These are phyloP conservation scores for Anneissia japonica DNA, from an alignment of 35 echinoderm and acorn worm species.

Conservation along the genomic window DNA sequence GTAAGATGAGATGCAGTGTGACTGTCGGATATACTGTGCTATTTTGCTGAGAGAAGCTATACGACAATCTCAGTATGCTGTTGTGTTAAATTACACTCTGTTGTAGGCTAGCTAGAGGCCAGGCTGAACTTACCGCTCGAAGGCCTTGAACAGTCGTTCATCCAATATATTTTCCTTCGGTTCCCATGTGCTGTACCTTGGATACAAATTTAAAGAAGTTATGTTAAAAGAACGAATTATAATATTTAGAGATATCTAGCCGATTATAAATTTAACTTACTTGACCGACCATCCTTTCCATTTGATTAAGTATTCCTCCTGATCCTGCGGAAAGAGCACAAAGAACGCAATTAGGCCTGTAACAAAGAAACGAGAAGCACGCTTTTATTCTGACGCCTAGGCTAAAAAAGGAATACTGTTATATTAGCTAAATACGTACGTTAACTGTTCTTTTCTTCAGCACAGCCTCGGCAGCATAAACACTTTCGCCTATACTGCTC, in stretches of 20 bases:
- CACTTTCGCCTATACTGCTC: background rate
- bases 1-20: too few relatives aligned
- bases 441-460: background rate
- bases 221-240: background rate
- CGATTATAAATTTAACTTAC: background rate
- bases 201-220: background rate
- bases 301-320: constrained; percentile 3
- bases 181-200: constrained; percentile 93
- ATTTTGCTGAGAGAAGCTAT: too few relatives aligned
- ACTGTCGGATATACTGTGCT: too few relatives aligned
- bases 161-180: constrained; percentile 87
- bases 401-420: background rate
- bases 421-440: background rate
- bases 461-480: background rate
- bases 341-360: background rate
- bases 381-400: background rate
- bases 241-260: background rate
- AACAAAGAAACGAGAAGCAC: background rate
- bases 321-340: background rate
- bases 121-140: constrained; percentile 15
- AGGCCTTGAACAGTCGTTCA: constrained; percentile 53
- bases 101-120: background rate
- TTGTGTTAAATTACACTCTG: background rate
- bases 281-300: constrained; percentile 15
- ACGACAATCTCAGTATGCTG: too few relatives aligned